Conservation (phyloP, 2,888 invertebrate genomes). For the Prenolepis imparis region DNA sequence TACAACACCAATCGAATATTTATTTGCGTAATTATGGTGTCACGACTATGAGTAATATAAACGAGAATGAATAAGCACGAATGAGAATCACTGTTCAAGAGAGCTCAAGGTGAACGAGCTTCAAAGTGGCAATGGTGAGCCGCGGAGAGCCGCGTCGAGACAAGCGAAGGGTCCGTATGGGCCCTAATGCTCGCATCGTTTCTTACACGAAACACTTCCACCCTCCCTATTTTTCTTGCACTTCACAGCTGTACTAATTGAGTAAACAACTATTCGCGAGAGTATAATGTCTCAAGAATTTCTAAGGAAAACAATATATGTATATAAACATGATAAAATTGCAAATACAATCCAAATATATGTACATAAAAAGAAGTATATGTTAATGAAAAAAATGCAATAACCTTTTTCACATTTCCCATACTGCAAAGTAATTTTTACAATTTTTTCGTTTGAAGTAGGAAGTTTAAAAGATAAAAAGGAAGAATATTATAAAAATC, state of each 20-base stretch:
- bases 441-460: not conserved
- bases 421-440: not conserved
- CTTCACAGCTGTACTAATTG: not conserved
- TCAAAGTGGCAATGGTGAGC: constrained; percentile 82
- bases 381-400: not conserved
- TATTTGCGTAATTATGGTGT: not conserved
- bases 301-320: not conserved
- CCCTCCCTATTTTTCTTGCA: constrained; percentile 30
- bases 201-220: constrained; percentile 59
- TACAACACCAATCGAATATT: not conserved
- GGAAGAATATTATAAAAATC: not conserved
- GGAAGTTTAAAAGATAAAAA: not conserved
- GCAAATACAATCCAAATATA: not conserved
- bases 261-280: not conserved
- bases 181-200: constrained; percentile 79
- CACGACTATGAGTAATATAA: not conserved
- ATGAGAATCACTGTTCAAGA: constrained; percentile 81
- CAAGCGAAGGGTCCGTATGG: constrained; percentile 73
- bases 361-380: not conserved
- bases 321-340: not conserved
- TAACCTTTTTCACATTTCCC: not conserved
- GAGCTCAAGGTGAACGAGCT: constrained; percentile 86
- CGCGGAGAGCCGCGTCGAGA: constrained; percentile 70
- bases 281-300: not conserved
- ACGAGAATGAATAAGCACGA: constrained; percentile 30